Percentiles rank a stretch among this genome's conserved stretches.
phyloP scores from a whole-genome alignment of 37 sponge, comb jelly and placozoan genomes.

The Spongilla lacustris region DNA sequence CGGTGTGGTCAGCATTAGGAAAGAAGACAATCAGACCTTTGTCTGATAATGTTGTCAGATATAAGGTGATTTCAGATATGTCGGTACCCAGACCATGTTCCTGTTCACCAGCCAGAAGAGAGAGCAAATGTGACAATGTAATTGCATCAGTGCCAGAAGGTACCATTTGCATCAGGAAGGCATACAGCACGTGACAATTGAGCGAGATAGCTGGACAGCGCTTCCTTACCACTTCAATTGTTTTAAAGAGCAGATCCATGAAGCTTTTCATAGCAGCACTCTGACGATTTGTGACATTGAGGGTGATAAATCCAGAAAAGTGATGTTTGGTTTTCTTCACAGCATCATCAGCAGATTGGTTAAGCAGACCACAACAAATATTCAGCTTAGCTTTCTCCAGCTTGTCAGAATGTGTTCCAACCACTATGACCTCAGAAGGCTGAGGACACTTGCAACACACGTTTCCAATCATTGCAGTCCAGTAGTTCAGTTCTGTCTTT shows the following conservation, averaged over 20 bases:
- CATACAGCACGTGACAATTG: slow-evolving; percentile 14
- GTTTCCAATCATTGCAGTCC: slow-evolving; percentile 20
- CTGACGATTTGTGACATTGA: background rate
- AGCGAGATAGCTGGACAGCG: background rate
- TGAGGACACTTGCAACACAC: background rate
- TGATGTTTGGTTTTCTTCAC: background rate
- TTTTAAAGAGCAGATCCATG: background rate
- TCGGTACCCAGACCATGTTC: background rate
- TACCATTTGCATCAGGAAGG: background rate
- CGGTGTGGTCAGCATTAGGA: background rate
- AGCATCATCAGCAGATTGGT: background rate
- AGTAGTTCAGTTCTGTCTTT: slow-evolving; percentile 14
- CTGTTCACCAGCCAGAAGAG: background rate
- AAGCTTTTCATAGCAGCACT: background rate
- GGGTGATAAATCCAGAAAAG: background rate
- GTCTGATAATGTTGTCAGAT: background rate
- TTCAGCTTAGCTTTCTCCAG: background rate
- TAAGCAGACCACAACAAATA: background rate
- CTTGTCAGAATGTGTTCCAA: slow-evolving; percentile 29
- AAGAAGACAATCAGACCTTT: slow-evolving; percentile 17
- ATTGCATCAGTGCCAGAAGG: background rate
- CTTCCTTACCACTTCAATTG: background rate
- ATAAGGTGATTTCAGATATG: background rate
- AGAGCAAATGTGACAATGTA: background rate
- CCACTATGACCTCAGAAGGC: slow-evolving; percentile 34